Base-by-base conservation (phyloP, 2,888 invertebrate genomes). In the Heliconius aoede region DNA sequence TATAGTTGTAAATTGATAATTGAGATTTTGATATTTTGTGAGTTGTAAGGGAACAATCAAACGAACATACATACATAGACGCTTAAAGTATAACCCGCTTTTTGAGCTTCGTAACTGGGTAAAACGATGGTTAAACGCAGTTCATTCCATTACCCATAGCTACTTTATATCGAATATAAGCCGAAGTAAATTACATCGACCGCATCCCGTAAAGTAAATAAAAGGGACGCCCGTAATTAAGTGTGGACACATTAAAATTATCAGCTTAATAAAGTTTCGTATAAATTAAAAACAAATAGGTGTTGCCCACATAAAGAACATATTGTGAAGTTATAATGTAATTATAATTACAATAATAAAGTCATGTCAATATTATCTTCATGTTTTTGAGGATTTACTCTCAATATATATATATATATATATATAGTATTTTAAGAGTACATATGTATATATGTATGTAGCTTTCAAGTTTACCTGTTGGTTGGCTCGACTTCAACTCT, bases 401-500 rank as follows among this genome's bases (percentile, higher is more conserved):
- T 58, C 58, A 24, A 58, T 13, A 26, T 26, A 2, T 15, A n/a
- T n/a, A n/a, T n/a, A n/a, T n/a, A n/a, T n/a, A n/a, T n/a, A n/a
- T n/a, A 11, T 58, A 24, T 24, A 58, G 24, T 58, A 58, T 24
- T 4, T 55, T 55, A n/a, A 5, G 8, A 55, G 9, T 55, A 58
- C 9, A 11, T 58, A 58, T 21, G 55, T 55, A 58, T 58, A 13
- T 58, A 21, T 18, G 21, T 55, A 21, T 9, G 9, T 40, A 65
- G 28, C 21, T n/a, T 18, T 58, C 9, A 9, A 28, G 8, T 58
- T 60, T 80, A 85, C 87, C 86, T 89, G 89, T 90, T 90, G 89
- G 86, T 82, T 87, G 87, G 87, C 85, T 75, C 76, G 60, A 75
- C 81, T 82, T 87, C 88, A 87, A 84, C 30, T 69, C 61, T 36